A percentile compares a stretch with the other conserved stretches of the same genome.
Conservation (phyloP, 1,140 invertebrate genomes). For the Phenacoccus solenopsis region DNA sequence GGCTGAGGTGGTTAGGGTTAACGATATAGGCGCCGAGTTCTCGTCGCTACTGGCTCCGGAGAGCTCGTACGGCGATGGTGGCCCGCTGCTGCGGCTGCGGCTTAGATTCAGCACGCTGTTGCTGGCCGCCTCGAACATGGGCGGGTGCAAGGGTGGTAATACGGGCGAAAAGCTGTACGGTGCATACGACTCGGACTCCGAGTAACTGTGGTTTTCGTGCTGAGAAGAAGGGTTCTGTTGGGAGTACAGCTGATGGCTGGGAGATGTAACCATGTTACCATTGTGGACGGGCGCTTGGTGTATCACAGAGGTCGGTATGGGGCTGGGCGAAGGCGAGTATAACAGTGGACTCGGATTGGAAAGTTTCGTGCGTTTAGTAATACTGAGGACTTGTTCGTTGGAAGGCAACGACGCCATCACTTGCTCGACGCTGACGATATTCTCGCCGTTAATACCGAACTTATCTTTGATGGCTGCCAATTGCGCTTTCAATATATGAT, state of each 20-base stretch:
- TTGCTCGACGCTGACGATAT: slow-evolving; percentile 71
- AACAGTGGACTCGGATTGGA: slow-evolving; percentile 36
- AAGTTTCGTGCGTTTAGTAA: slow-evolving; percentile 66
- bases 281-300: slow-evolving; percentile 38
- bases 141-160: slow-evolving; percentile 29
- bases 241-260: background rate
- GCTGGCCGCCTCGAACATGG: slow-evolving; percentile 26
- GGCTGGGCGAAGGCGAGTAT: slow-evolving; percentile 40
- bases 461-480: slow-evolving; percentile 85
- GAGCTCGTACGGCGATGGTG: slow-evolving; percentile 32
- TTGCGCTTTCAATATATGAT: slow-evolving; percentile 83
- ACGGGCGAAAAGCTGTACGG: slow-evolving; percentile 26
- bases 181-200: slow-evolving; percentile 28
- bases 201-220: slow-evolving; percentile 24
- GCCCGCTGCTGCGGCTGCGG: slow-evolving; percentile 23
- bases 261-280: slow-evolving; percentile 4
- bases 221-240: background rate
- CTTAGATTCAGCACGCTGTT: slow-evolving; percentile 32
- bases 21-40: slow-evolving; percentile 25
- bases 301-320: slow-evolving; percentile 52
- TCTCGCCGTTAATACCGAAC: slow-evolving; percentile 78
- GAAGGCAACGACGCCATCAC: slow-evolving; percentile 69
- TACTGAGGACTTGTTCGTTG: slow-evolving; percentile 65
- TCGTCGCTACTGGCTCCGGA: slow-evolving; percentile 31
- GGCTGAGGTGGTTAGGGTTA: slow-evolving; percentile 16